Base-by-base conservation (phyloP, 2,888 invertebrate species). In the Protula sp. region DNA sequence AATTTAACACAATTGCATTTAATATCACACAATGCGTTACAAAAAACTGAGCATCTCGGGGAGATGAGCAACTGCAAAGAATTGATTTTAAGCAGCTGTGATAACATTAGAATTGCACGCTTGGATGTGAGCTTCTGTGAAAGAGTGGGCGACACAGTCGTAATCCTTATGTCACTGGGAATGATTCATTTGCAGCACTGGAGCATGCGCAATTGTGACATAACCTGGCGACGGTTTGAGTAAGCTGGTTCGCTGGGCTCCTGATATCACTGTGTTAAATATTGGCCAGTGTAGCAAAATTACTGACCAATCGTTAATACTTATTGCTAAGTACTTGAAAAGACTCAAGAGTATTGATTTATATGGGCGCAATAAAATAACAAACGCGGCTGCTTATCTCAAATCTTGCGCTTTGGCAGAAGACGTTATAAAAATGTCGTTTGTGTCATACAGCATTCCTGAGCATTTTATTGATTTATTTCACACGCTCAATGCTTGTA, bases 81-180 rank as follows among this genome's bases (percentile, higher is more conserved):
- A 78, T 84, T 95, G 28, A 94, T 94, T 81, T 84, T 95, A 64
- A 85, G 94, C 68, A 90, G 92, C 61, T 95, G 94, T 85, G 94
- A 94, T 83, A 93, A 92, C 77, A 90, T 95, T 58, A 90, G 92
- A 30, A 91, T 91, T 38, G 88, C 88, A 57, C 67, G 75, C 45
- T 87, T 95, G 67, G 94, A 95, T 81, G 92, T 94, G 3, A 93
- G 93, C 63, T 95, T 95, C 81, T 95, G 94, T 84, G 94, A 94
- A 83, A 93, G 94, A 83, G 90, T 95, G 71, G 91, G 92, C 60
- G 94, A 94, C 79, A 90, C 90, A 77, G 92, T 92, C 0, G 83
- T 94, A 61, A 87, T 88, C 55, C 91, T 92, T 82, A 88, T 94
- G 53, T 90, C 93, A n/a, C 88, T 92, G 77, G 94, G 94, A 55